These are phyloP conservation scores for Cactoblastis cactorum DNA, from an alignment of 2,888 invertebrate genomes.

Conservation along the genomic window DNA sequence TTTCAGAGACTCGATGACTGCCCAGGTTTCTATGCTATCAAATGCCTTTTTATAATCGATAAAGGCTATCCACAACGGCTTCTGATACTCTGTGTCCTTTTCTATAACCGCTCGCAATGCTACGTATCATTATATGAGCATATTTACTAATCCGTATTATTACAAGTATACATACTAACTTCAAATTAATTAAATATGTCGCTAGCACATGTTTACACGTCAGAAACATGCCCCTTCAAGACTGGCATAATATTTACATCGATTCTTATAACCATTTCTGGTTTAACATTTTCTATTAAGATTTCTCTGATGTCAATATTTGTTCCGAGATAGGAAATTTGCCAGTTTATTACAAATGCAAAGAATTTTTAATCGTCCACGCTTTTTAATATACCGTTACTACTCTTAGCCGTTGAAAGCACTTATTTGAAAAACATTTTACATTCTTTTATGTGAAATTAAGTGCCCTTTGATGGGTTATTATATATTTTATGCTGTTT, in stretches of 20 bases:
- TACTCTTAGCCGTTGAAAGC: not conserved
- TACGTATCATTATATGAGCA: too few relatives aligned
- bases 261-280: conserved; percentile 10
- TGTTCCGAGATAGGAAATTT: not conserved
- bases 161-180: conserved; percentile 17
- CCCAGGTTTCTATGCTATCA: too few relatives aligned
- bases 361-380: conserved; percentile 5
- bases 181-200: conserved; percentile 62
- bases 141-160: conserved; percentile 14
- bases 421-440: too few relatives aligned
- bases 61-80: too few relatives aligned
- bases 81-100: too few relatives aligned
- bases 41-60: too few relatives aligned
- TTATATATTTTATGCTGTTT: too few relatives aligned
- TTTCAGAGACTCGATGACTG: too few relatives aligned
- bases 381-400: not conserved
- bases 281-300: conserved; percentile 3
- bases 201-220: conserved; percentile 40
- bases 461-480: too few relatives aligned
- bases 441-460: too few relatives aligned
- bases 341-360: conserved; percentile 4
- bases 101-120: too few relatives aligned
- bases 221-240: conserved; percentile 4
- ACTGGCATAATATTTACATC: not conserved
- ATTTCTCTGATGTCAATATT: conserved; percentile 2